These are phyloP conservation scores for Gymnothorax reevesii DNA, from an alignment of 2,797 vertebrate species.

Conservation along the genomic window DNA sequence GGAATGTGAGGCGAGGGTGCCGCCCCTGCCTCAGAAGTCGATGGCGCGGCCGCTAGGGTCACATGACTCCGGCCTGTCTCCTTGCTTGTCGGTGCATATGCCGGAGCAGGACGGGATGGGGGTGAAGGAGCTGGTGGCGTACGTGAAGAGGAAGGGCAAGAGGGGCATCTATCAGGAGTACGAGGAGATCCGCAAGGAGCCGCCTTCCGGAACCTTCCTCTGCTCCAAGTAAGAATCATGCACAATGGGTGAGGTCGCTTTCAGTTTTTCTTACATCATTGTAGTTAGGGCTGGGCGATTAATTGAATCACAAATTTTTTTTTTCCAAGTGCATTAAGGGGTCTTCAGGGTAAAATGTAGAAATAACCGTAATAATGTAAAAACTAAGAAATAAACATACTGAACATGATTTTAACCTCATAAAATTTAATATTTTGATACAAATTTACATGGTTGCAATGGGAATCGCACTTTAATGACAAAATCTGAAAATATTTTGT, in stretches of 20 bases:
- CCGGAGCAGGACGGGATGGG: slow-evolving; percentile 77
- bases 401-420: no score
- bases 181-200: slow-evolving; percentile 82
- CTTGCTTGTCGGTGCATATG: slow-evolving; percentile 72
- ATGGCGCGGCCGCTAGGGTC: slow-evolving; percentile 63
- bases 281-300: no score
- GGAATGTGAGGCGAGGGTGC: slow-evolving; percentile 54
- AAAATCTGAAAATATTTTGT: no score
- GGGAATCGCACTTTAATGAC: no score
- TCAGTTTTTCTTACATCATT: no score
- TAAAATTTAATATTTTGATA: no score
- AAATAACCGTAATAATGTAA: no score
- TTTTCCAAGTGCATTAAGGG: no score
- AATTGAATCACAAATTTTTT: no score
- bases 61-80: slow-evolving; percentile 59
- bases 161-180: slow-evolving; percentile 85
- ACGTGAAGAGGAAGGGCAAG: slow-evolving; percentile 79
- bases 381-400: no score
- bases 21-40: slow-evolving; percentile 80
- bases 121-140: slow-evolving; percentile 73
- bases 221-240: slow-evolving; percentile 77
- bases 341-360: no score
- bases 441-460: no score
- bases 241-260: neutral
- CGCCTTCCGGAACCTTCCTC: slow-evolving; percentile 78